These are phyloP conservation scores for Rhopalosiphum maidis DNA, from an alignment of 1,140 invertebrate genomes.

Conservation along the genomic window DNA sequence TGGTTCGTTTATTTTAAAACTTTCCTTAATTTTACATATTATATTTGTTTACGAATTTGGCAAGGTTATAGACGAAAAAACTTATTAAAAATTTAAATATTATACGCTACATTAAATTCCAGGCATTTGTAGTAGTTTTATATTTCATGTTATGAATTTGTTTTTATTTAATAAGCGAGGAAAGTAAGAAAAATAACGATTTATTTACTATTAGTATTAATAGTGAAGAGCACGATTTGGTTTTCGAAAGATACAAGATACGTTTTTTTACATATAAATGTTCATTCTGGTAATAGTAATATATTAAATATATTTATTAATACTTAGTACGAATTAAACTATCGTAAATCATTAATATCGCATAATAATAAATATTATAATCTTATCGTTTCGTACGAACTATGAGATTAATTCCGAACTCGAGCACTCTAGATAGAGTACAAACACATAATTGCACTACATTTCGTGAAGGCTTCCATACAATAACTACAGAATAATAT, in stretches of 20 bases:
- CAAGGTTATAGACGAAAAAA: background rate
- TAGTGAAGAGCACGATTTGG: background rate
- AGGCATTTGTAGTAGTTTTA: background rate
- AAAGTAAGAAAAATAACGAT: background rate
- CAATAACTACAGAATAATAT: background rate
- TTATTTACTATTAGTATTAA: background rate
- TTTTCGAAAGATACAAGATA: background rate
- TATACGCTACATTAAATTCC: background rate
- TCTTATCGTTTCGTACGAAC: background rate
- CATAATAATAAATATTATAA: background rate
- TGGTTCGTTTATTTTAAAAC: background rate
- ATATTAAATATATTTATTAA: background rate
- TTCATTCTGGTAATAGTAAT: background rate
- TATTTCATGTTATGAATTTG: background rate
- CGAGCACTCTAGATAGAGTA: background rate
- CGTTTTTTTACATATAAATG: background rate
- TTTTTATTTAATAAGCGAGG: background rate
- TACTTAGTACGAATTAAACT: background rate
- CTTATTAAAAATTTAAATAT: background rate
- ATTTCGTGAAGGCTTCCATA: background rate
- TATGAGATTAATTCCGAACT: background rate
- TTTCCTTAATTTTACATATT: background rate
- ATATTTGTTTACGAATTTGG: background rate
- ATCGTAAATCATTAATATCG: background rate
- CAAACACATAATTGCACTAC: background rate